A percentile compares a stretch with the other conserved stretches of the same genome.
phyloP scores from a whole-genome alignment of 1,140 invertebrate genomes.

The Cheumatopsyche charites region DNA sequence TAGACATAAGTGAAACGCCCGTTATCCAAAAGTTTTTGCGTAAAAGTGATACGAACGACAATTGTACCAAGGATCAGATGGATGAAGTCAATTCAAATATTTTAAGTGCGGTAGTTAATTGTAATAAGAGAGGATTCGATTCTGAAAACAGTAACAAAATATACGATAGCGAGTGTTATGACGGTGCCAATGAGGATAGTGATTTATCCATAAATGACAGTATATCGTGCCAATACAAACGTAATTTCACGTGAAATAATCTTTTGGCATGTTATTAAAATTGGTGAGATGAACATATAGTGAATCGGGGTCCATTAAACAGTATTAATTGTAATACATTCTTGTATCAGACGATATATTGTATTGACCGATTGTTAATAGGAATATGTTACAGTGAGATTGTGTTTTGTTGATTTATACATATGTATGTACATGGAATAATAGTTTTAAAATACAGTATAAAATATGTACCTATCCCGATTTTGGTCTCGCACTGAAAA shows the following conservation, averaged over 20 bases:
- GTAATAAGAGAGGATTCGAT: slow-evolving; percentile 41
- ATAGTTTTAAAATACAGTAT: too few species aligned
- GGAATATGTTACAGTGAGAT: too few species aligned
- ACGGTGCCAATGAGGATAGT: slow-evolving; percentile 29
- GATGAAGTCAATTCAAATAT: slow-evolving; percentile 47
- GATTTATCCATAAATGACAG: slow-evolving; percentile 42
- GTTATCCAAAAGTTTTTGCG: neutral
- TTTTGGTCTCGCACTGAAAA: too few species aligned
- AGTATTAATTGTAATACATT: neutral
- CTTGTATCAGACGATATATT: neutral
- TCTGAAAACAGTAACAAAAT: slow-evolving; percentile 37
- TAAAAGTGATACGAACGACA: slow-evolving; percentile 35
- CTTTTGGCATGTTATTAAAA: neutral
- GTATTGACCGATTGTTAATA: neutral
- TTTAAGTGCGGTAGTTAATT: slow-evolving; percentile 42
- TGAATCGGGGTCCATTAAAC: slow-evolving; percentile 25
- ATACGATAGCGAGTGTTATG: slow-evolving; percentile 22
- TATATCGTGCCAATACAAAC: slow-evolving; percentile 28
- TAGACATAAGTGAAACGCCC: neutral
- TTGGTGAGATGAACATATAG: neutral
- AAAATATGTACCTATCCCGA: too few species aligned
- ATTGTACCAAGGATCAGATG: slow-evolving; percentile 32
- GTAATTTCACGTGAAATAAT: slow-evolving; percentile 42
- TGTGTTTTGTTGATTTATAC: too few species aligned
- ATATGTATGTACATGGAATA: too few species aligned